Evolutionary conservation across 2,113 vertebrate species (phyloP).

Genomic region (Takifugu bimaculatus): DNA sequence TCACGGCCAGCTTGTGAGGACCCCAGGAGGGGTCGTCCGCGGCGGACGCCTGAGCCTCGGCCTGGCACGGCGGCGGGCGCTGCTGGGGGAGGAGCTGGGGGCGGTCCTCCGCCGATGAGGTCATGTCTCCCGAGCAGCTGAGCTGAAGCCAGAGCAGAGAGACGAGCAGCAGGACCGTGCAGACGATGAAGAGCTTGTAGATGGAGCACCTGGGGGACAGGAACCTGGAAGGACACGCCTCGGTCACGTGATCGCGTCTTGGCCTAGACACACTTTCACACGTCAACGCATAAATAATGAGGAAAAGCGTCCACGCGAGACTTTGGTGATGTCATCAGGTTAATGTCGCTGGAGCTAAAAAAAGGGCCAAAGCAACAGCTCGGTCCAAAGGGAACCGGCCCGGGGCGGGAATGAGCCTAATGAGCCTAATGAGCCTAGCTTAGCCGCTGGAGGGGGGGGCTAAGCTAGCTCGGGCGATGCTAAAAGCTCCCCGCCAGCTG

Average conservation of each 20-base stretch:
- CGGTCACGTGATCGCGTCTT: background rate
- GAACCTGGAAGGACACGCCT: slow-evolving; percentile 52
- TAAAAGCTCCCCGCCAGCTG: too few relatives aligned
- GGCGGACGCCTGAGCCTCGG: slow-evolving; percentile 47
- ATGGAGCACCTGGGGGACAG: slow-evolving; percentile 64
- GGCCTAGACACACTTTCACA: too few relatives aligned
- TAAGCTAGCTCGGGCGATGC: too few relatives aligned
- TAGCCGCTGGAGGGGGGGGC: too few relatives aligned
- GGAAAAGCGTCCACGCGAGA: too few relatives aligned
- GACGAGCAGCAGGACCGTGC: slow-evolving; percentile 81
- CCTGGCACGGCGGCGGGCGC: slow-evolving; percentile 68
- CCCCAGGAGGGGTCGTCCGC: slow-evolving; percentile 83
- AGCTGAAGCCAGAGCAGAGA: slow-evolving; percentile 94
- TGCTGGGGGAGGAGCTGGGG: slow-evolving; percentile 31
- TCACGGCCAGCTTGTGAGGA: slow-evolving; percentile 86
- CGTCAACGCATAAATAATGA: too few relatives aligned
- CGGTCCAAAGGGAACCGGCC: too few relatives aligned
- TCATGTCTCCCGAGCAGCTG: slow-evolving; percentile 83
- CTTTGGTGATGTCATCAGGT: too few relatives aligned
- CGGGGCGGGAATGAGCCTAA: too few relatives aligned
- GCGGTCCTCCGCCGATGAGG: slow-evolving; percentile 12
- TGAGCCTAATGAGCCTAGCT: too few relatives aligned
- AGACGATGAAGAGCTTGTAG: slow-evolving; percentile 76
- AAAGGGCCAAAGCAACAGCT: too few relatives aligned
- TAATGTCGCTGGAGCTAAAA: too few relatives aligned